Evolutionary conservation across 2,888 invertebrate species (phyloP), one percentile per base, ranked within the genome.

Genomic region (Eilema sororculum): DNA sequence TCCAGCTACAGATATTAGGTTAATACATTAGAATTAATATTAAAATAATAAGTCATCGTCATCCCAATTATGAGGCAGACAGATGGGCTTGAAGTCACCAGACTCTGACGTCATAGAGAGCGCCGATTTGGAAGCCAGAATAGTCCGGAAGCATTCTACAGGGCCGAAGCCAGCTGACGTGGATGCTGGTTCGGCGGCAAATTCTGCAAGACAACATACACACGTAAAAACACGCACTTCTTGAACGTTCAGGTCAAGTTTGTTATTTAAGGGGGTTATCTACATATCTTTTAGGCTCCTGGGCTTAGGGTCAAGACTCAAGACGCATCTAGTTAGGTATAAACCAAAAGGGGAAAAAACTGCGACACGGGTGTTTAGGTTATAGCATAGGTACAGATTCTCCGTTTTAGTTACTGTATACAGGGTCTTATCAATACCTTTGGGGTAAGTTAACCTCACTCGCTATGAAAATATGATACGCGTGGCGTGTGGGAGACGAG

Each of bases 11-110:
- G 24, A 24, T 33, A 24, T 24, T 22, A 33, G 13, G 30, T 56
- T 22, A 8, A 56, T 57, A 56, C 20, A 68, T 58, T 16, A 58
- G 41, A 9, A 66, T 37, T 67, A 71, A 33, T 16, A 46, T 84
- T 90, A 95, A 86, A 95, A 95, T 16, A 95, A 78, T 56, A 95
- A 82, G 75, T 95, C 95, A 13, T 95, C 95, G 65, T 95, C 95
- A 37, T 95, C 93, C 91, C 94, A 94, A 65, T 90, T 87, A 67
- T 92, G 92, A 3, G 92, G 92, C 67, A 88, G 90, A 78, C 92
- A 92, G 9, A 85, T 56, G 0, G 93, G 91, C 60, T 88, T 88
- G 77, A 71, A 87, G 70, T 92, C 91, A 0, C 91, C 91, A 0
- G 91, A 89, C 8, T 89, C 89, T 0, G 87, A 84, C 24, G 88